Evolutionary conservation across 2,797 vertebrate genomes (phyloP).

Genomic region (Hypotaenidia philippensis): DNA sequence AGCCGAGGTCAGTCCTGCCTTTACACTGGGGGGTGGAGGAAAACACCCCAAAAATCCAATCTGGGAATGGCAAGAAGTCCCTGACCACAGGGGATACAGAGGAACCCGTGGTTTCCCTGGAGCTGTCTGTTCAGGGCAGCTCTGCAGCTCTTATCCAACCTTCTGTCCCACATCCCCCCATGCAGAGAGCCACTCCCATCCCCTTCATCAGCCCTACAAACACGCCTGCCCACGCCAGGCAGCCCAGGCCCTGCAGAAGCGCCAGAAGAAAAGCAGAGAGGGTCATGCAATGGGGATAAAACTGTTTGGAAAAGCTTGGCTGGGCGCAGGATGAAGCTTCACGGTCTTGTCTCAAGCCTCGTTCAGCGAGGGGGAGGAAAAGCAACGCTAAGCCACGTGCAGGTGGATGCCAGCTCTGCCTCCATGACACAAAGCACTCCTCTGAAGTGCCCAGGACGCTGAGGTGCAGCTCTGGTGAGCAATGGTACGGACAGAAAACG

Average conservation of each 20-base stretch:
- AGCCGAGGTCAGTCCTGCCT: not conserved
- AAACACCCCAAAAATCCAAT: not conserved
- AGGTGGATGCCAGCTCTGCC: not conserved
- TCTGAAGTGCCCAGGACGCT: rapidly evolving
- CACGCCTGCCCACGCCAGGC: not conserved
- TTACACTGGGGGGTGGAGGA: not conserved
- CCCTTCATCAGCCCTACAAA: not conserved
- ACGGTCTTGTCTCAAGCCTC: not conserved
- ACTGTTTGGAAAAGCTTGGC: not conserved
- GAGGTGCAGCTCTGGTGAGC: not conserved
- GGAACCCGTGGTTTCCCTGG: not conserved
- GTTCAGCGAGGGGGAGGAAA: not conserved
- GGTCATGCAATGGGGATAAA: not conserved
- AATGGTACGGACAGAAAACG: not conserved
- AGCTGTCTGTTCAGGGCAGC: not conserved
- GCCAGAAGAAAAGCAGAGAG: not conserved
- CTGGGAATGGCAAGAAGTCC: not conserved
- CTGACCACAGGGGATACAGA: not conserved
- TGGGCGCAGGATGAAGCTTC: not conserved
- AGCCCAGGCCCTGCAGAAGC: not conserved
- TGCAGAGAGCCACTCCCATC: not conserved
- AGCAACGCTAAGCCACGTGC: not conserved
- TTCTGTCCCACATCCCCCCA: not conserved
- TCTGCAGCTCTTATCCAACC: not conserved
- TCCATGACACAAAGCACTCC: not conserved